Percentiles rank a stretch among this genome's conserved stretches.
These are phyloP conservation scores for Hydroisotoma schaefferi DNA, from an alignment of 2,888 invertebrate species.

Conservation along the genomic window DNA sequence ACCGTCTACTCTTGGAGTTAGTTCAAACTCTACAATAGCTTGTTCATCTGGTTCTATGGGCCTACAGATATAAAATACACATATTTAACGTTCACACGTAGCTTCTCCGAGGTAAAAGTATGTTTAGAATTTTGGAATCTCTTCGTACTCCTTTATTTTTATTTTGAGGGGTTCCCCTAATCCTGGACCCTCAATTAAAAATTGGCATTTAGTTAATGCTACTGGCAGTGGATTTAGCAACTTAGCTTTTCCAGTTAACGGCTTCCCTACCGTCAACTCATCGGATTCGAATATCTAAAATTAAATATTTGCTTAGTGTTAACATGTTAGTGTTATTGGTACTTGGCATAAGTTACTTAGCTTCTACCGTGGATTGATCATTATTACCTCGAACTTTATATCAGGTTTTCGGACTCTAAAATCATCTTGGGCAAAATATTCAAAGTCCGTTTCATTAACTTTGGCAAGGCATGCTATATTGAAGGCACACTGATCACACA, in stretches of 20 bases:
- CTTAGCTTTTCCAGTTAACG: slow-evolving; percentile 61
- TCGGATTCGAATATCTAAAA: slow-evolving; percentile 47
- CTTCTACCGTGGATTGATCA: no score
- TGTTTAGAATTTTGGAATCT: neutral
- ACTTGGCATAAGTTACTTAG: neutral
- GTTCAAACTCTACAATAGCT: slow-evolving; percentile 69
- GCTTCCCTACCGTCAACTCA: slow-evolving; percentile 54
- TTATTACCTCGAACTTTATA: slow-evolving; percentile 67
- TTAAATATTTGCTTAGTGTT: neutral
- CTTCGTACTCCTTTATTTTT: slow-evolving; percentile 59
- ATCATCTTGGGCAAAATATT: slow-evolving; percentile 85
- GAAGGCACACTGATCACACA: slow-evolving; percentile 77
- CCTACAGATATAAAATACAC: slow-evolving; percentile 50
- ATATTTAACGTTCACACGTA: neutral
- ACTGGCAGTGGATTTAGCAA: slow-evolving; percentile 80
- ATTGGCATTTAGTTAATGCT: slow-evolving; percentile 69
- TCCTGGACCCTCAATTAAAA: slow-evolving; percentile 78
- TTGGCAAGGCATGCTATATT: slow-evolving; percentile 76
- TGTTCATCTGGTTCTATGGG: slow-evolving; percentile 63
- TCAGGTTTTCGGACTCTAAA: slow-evolving; percentile 85
- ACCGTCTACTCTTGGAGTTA: slow-evolving; percentile 74
- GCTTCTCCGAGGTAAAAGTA: neutral
- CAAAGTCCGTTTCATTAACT: slow-evolving; percentile 75
- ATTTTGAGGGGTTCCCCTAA: slow-evolving; percentile 70
- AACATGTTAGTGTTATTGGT: neutral